A percentile compares a stretch with the other conserved stretches of the same genome.
Conservation (phyloP, 64 coral and sea anemone species). For the Montipora capricornis region DNA sequence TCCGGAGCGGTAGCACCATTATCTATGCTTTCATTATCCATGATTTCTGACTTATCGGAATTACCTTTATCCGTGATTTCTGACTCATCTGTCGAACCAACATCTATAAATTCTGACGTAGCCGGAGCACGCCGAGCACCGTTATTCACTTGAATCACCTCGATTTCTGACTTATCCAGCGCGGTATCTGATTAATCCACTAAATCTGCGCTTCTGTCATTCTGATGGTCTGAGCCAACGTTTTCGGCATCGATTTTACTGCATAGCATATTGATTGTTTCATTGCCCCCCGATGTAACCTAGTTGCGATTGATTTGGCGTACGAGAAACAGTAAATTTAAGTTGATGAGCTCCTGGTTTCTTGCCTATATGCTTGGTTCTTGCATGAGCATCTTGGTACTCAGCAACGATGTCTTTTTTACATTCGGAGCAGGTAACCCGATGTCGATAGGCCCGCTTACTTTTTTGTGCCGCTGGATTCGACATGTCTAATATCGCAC, state of each 20-base stretch:
- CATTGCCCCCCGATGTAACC: background rate
- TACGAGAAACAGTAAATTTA: constrained; percentile 3
- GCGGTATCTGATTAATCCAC: constrained; percentile 17
- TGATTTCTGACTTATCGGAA: constrained; percentile 18
- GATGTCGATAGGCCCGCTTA: constrained; percentile 33
- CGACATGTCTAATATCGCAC: constrained; percentile 4
- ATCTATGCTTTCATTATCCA: background rate
- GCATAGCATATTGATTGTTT: constrained; percentile 25
- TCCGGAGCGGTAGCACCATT: background rate
- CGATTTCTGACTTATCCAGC: constrained; percentile 29
- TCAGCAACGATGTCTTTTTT: constrained; percentile 38
- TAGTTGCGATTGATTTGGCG: constrained; percentile 59
- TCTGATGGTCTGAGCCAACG: constrained; percentile 36
- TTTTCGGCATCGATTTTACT: constrained; percentile 28
- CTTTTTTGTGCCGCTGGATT: constrained; percentile 20
- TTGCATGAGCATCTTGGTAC: constrained; percentile 14
- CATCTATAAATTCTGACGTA: constrained; percentile 35
- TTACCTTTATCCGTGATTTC: background rate
- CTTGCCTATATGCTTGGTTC: background rate
- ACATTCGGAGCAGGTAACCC: background rate
- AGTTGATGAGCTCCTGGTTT: too few relatives aligned
- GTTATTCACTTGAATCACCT: constrained; percentile 18
- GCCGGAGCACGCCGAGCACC: constrained; percentile 9
- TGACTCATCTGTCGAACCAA: constrained; percentile 8
- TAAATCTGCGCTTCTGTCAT: constrained; percentile 7